A percentile compares a stretch with the other conserved stretches of the same genome.
These are phyloP conservation scores for Epinotia bilunana DNA, from an alignment of 2,888 invertebrate species.

Conservation along the genomic window DNA sequence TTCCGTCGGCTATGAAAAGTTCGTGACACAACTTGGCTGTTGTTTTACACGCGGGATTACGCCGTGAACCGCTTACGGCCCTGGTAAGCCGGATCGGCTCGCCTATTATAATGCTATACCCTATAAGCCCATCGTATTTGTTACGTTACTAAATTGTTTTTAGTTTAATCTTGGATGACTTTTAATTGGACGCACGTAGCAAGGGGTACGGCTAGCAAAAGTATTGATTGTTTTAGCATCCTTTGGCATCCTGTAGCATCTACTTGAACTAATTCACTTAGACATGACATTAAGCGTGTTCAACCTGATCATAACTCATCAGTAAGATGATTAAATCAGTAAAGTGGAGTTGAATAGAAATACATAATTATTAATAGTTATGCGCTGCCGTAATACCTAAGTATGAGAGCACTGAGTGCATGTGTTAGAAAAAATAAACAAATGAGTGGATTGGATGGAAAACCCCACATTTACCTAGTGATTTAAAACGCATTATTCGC, in stretches of 20 bases:
- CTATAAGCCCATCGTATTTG: slow-evolving; percentile 37
- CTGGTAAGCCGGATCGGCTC: slow-evolving; percentile 72
- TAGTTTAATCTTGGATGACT: slow-evolving; percentile 26
- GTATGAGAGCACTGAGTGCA: too few relatives aligned
- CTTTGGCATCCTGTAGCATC: too few relatives aligned
- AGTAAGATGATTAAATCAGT: too few relatives aligned
- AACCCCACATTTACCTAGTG: too few relatives aligned
- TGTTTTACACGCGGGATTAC: slow-evolving; percentile 76
- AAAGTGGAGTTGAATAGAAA: too few relatives aligned
- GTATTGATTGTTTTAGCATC: background rate
- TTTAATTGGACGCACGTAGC: slow-evolving; percentile 3
- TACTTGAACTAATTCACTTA: background rate
- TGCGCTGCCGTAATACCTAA: too few relatives aligned
- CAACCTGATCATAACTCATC: too few relatives aligned
- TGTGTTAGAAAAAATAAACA: too few relatives aligned
- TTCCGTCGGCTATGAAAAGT: slow-evolving; percentile 52
- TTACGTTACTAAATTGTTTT: slow-evolving; percentile 33
- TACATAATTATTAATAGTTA: too few relatives aligned
- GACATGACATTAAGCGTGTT: background rate
- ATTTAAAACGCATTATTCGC: too few relatives aligned
- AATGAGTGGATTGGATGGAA: too few relatives aligned
- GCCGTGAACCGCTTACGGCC: slow-evolving; percentile 69
- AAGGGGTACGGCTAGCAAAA: background rate
- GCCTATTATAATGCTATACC: slow-evolving; percentile 51
- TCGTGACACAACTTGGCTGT: slow-evolving; percentile 63